Conservation (phyloP, 2,797 vertebrate species). For the Sebastes miniatus region DNA sequence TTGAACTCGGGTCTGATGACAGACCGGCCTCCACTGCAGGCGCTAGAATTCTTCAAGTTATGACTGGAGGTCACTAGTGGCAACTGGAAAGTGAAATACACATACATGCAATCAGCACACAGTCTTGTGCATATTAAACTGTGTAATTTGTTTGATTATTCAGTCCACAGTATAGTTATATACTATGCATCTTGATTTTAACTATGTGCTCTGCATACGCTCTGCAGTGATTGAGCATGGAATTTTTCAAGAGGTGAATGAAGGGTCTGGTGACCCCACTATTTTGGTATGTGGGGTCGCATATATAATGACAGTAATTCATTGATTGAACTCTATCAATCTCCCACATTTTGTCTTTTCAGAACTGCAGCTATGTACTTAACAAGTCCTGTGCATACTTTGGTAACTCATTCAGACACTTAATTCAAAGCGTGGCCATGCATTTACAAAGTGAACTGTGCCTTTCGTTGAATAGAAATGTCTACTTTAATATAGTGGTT, state of each 20-base stretch:
- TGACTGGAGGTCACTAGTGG: conserved; percentile 33
- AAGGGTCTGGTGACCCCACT: not conserved
- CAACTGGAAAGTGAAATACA: conserved; percentile 51
- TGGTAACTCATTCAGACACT: not conserved
- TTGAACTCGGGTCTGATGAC: conserved; percentile 70
- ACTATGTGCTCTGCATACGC: not conserved
- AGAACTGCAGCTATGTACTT: not conserved
- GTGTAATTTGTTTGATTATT: not conserved
- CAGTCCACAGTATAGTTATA: not conserved
- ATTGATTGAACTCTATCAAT: not conserved
- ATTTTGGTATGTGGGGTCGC: not conserved
- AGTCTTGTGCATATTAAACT: not conserved
- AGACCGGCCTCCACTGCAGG: conserved; percentile 32
- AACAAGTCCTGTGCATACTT: not conserved
- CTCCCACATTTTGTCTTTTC: not conserved
- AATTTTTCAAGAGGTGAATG: not conserved
- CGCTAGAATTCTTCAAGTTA: conserved; percentile 35
- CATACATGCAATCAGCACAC: conserved; percentile 17
- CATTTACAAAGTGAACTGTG: not conserved
- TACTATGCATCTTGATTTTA: not conserved
- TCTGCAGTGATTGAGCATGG: not conserved
- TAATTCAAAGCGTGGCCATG: not conserved
- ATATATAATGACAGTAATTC: not conserved
- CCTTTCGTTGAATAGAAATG: not conserved
- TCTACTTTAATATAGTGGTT: not conserved